phyloP scores from a whole-genome alignment of 53 echinoderm and acorn worm genomes.

The Arbacia lixula region DNA sequence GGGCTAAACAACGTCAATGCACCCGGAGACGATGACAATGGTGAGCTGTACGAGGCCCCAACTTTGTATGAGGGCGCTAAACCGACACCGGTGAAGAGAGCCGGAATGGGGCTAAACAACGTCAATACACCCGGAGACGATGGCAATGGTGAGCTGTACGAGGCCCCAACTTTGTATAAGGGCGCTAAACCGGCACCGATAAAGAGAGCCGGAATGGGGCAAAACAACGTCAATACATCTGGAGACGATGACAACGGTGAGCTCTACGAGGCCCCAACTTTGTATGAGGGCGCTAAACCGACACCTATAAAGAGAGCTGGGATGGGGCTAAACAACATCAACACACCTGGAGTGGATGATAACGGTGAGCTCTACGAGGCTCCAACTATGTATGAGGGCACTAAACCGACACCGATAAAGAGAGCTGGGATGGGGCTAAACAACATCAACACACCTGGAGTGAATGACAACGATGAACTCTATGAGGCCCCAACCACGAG shows the following conservation, averaged over 20 bases:
- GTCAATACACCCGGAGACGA: background rate
- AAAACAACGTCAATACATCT: too few relatives aligned
- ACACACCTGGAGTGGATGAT: background rate
- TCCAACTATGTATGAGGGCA: background rate
- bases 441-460: background rate
- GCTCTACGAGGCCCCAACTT: conserved; percentile 9
- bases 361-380: conserved; percentile 7
- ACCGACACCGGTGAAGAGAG: background rate
- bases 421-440: too few relatives aligned
- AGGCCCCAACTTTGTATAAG: too few relatives aligned
- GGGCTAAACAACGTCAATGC: too few relatives aligned
- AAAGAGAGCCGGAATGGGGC: background rate
- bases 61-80: background rate
- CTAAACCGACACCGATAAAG: background rate
- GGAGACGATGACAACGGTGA: background rate
- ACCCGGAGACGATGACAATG: background rate
- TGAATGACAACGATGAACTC: background rate
- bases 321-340: background rate
- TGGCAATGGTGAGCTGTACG: background rate
- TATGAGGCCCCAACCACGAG: background rate
- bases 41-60: background rate
- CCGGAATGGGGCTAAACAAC: background rate
- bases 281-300: background rate
- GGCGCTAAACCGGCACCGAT: background rate
- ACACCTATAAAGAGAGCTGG: background rate